phyloP scores from a whole-genome alignment of 2,113 vertebrate species.

The Trichomycterus rosablanca region DNA sequence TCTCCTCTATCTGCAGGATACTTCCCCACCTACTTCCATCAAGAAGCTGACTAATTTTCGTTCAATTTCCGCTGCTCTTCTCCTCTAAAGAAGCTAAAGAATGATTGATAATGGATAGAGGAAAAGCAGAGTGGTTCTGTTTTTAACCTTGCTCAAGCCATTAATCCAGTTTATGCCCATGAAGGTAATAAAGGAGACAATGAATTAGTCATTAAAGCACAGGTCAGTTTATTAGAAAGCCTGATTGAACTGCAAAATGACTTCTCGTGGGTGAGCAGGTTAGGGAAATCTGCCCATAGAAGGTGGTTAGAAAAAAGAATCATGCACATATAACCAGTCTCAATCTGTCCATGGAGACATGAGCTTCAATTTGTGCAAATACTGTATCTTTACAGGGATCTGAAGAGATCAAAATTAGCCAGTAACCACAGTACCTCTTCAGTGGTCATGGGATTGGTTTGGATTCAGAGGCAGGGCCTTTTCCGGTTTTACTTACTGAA shows the following conservation, averaged over 20 bases:
- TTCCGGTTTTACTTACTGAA: conserved; percentile 1
- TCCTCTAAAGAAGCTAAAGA: conserved; percentile 64
- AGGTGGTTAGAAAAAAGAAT: conserved; percentile 4
- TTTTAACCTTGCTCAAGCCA: conserved; percentile 76
- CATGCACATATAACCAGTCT: conserved; percentile 16
- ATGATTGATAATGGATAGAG: conserved; percentile 71
- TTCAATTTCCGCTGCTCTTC: conserved; percentile 65
- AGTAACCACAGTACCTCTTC: conserved; percentile 13
- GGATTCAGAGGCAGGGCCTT: not conserved
- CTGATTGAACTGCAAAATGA: conserved; percentile 74
- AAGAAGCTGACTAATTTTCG: conserved; percentile 67
- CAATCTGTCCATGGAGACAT: conserved; percentile 4
- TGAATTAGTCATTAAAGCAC: conserved; percentile 74
- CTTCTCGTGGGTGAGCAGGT: conserved; percentile 54
- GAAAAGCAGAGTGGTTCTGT: conserved; percentile 69
- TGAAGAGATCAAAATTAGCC: conserved; percentile 19
- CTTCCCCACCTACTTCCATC: conserved; percentile 52
- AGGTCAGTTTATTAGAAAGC: conserved; percentile 75
- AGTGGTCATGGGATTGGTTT: conserved; percentile 11
- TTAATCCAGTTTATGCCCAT: conserved; percentile 74
- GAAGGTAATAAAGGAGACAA: conserved; percentile 73
- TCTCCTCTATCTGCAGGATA: conserved; percentile 19
- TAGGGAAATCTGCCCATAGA: conserved; percentile 49
- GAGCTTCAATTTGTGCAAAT: conserved; percentile 10
- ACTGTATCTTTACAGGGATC: not conserved